phyloP scores from a whole-genome alignment of 2,797 vertebrate species.

The Crenichthys baileyi region DNA sequence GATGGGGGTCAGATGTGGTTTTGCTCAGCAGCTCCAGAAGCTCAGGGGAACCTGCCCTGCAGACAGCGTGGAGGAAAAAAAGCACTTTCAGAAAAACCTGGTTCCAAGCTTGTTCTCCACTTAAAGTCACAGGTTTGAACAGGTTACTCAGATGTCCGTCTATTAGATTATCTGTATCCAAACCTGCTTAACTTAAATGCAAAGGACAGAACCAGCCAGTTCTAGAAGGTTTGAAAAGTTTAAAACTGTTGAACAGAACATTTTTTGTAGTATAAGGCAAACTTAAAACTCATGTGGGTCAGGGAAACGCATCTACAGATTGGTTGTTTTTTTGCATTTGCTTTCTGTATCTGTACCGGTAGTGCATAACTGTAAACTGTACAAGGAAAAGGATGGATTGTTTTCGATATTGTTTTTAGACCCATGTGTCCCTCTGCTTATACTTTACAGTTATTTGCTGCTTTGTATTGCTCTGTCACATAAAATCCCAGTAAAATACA shows the following conservation, averaged over 20 bases:
- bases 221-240: background rate
- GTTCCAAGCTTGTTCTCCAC: constrained; percentile 24
- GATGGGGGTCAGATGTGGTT: constrained; percentile 80
- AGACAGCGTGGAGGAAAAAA: constrained; percentile 42
- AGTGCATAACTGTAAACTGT: background rate
- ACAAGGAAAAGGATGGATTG: background rate
- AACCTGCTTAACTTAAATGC: background rate
- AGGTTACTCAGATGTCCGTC: background rate
- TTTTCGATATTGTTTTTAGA: background rate
- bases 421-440: background rate
- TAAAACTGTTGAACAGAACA: background rate
- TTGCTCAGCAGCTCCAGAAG: constrained; percentile 60
- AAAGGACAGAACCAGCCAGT: background rate
- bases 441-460: background rate
- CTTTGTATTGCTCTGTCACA: background rate
- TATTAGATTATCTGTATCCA: background rate
- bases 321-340: background rate
- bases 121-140: constrained; percentile 35
- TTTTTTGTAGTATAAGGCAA: too few relatives aligned
- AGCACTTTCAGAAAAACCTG: constrained; percentile 48
- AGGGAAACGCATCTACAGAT: background rate
- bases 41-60: constrained; percentile 60
- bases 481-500: background rate
- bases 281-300: background rate
- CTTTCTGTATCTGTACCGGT: background rate